Evolutionary conservation across 2,797 vertebrate genomes (phyloP).

Genomic region (Esox masquinongy): DNA sequence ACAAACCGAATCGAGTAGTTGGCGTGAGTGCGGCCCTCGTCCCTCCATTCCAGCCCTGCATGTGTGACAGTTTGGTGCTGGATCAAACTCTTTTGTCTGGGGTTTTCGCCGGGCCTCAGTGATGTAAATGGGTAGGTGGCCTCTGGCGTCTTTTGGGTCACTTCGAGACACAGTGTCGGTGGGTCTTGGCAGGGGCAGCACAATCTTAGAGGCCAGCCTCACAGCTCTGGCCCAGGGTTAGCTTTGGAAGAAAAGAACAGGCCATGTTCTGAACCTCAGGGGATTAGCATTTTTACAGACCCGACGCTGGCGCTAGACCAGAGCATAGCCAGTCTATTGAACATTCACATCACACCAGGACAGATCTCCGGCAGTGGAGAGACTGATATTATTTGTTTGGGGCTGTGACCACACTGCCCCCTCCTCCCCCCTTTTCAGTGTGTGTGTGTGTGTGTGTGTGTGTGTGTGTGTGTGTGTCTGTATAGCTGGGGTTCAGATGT

Average conservation of each 20-base stretch:
- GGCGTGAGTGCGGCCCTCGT: constrained; percentile 39
- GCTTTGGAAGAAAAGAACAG: constrained; percentile 58
- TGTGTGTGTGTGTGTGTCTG: background rate
- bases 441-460: constrained; percentile 11
- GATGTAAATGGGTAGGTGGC: constrained; percentile 62
- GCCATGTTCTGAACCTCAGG: constrained; percentile 57
- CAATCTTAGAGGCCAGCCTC: constrained; percentile 76
- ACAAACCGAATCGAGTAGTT: constrained; percentile 6
- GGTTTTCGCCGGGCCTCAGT: constrained; percentile 55
- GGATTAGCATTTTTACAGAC: constrained; percentile 71
- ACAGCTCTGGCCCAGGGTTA: constrained; percentile 54
- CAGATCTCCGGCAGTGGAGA: constrained; percentile 28
- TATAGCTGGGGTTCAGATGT: constrained; percentile 29
- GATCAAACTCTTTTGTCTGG: constrained; percentile 66
- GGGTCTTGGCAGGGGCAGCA: constrained; percentile 31
- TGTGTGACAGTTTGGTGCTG: constrained; percentile 36
- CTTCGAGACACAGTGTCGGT: constrained; percentile 56
- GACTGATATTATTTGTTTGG: constrained; percentile 42
- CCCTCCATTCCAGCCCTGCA: constrained; percentile 17
- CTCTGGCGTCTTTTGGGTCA: constrained; percentile 62
- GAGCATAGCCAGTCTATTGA: constrained; percentile 41
- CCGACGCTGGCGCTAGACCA: constrained; percentile 52
- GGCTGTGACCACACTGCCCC: constrained; percentile 1
- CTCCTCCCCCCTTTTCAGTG: background rate
- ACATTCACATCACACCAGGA: constrained; percentile 51